These are phyloP conservation scores for Euplagia quadripunctaria DNA, from an alignment of 2,888 invertebrate genomes.

Conservation along the genomic window DNA sequence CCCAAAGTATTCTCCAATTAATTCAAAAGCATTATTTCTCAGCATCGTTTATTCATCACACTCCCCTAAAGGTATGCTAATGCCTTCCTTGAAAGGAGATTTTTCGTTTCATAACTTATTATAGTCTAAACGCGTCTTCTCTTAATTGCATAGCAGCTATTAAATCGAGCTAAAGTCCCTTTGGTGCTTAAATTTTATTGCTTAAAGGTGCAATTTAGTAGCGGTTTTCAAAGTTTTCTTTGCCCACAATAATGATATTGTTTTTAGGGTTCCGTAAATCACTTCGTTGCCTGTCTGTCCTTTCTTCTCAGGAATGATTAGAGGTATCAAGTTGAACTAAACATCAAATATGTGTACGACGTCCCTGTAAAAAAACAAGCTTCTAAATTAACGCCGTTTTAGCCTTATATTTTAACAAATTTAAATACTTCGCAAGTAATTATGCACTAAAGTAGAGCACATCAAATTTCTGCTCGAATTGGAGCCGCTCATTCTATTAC, in stretches of 20 bases:
- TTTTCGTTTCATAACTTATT: constrained; percentile 57
- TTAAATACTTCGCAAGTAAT: too few species aligned
- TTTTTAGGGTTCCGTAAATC: too few species aligned
- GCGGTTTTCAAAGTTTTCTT: constrained; percentile 1
- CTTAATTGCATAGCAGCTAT: constrained; percentile 52
- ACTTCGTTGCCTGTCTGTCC: too few species aligned
- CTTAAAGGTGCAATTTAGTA: constrained; percentile 22
- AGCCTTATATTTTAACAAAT: too few species aligned
- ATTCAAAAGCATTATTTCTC: constrained; percentile 30
- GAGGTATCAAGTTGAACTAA: too few species aligned
- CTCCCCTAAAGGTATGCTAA: constrained; percentile 53
- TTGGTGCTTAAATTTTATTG: constrained; percentile 19
- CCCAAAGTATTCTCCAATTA: constrained; percentile 35
- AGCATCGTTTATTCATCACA: constrained; percentile 52
- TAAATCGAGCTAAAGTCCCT: constrained; percentile 41
- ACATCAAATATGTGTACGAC: too few species aligned
- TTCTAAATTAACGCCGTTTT: too few species aligned
- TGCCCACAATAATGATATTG: background rate
- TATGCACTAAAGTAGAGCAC: too few species aligned
- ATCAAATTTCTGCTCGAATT: too few species aligned
- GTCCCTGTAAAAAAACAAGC: too few species aligned
- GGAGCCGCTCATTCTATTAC: too few species aligned
- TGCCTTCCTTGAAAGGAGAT: constrained; percentile 37
- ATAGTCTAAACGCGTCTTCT: constrained; percentile 40
- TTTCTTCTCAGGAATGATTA: too few species aligned